Evolutionary conservation across 2,888 invertebrate species (phyloP), one percentile per base, ranked within the genome.

Genomic region (Bibio marci): DNA sequence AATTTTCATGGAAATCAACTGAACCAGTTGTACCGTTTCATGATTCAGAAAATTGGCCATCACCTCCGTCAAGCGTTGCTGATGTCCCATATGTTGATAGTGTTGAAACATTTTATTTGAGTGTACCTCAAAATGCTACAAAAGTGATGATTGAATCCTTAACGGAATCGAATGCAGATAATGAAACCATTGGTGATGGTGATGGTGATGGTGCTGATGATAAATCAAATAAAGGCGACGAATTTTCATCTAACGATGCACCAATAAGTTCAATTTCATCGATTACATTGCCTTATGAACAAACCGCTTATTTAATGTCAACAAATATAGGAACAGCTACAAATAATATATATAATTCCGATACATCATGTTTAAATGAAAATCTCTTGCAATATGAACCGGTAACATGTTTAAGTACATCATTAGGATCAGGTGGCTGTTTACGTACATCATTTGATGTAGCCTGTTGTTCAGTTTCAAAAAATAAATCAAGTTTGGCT

Each of bases 1-100:
- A 56, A 0, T 62, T 63, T 40, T 59, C 58, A 43, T 63, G 62
- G 62, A 58, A 59, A 42, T 55, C 55, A 3, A 56, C 56, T 33
- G 52, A 56, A 48, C 52, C 58, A 3, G 56, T 59, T 31, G 8
- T 22, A 22, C 37, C n/a, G 30, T 37, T 30, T 3, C 37, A 37
- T 54, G 77, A 78, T 46, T 78, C 79, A 7, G 79, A 82, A 47
- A 78, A 80, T 48, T 82, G 83, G 80, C 82, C 83, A 1, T 80
- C 83, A 31, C 78, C 83, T 1, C 81, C 83, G 8, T 77, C 80
- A 1, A 74, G 73, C 43, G 22, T 22, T 22, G 22, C 8, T 6
- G 4, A 6, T 6, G 5, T 8, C 4, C 22, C 22, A 8, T 22
- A 22, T 22, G 70, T 80, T 15, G 81, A 80, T 50, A 80, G 77